Conservation (phyloP, 2,113 vertebrate genomes). For the Campylorhamphus procurvoides region DNA sequence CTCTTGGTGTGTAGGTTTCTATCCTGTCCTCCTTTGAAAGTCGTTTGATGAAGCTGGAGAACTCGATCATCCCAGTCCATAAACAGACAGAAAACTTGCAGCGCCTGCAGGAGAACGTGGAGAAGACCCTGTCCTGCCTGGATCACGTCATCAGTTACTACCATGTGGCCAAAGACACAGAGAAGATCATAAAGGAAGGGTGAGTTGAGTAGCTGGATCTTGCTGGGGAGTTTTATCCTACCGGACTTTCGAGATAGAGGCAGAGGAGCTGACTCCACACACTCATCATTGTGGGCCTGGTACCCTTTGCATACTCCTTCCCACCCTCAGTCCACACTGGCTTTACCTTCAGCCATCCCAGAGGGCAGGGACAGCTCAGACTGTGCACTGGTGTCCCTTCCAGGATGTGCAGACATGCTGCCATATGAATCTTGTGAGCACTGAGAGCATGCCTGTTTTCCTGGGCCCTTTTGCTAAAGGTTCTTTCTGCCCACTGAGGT, state of each 20-base stretch:
- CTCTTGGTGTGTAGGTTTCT: conserved; percentile 79
- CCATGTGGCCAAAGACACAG: conserved; percentile 95
- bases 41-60: conserved; percentile 96
- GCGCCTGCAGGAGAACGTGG: conserved; percentile 96
- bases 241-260: neutral
- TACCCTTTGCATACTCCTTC: neutral
- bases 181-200: conserved; percentile 95
- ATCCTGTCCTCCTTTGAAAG: conserved; percentile 98
- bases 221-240: neutral
- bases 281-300: neutral
- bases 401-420: neutral
- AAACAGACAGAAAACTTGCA: conserved; percentile 98
- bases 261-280: neutral
- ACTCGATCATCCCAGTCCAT: conserved; percentile 97
- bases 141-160: conserved; percentile 98
- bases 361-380: neutral
- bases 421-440: neutral
- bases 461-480: neutral
- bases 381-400: neutral
- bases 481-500: neutral
- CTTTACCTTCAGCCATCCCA: neutral
- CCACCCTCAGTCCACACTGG: neutral
- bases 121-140: conserved; percentile 92
- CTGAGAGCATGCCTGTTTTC: neutral
- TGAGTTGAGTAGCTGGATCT: conserved; percentile 62